Evolutionary conservation across 2,888 invertebrate genomes (phyloP).

Genomic region (Aspidiotus rigidus): DNA sequence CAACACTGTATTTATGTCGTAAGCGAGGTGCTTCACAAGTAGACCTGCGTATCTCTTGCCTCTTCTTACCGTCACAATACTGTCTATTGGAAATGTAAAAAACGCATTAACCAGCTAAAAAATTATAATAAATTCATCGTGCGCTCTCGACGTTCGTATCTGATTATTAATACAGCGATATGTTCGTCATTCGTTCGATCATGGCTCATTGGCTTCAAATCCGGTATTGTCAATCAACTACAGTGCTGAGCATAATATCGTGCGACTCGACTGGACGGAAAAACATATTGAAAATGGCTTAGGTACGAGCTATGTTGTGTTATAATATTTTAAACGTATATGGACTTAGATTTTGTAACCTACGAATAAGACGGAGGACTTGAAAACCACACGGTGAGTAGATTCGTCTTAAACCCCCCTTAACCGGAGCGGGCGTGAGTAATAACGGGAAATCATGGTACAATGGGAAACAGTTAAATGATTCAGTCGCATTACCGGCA

Average conservation of each 20-base stretch:
- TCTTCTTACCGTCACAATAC: too few relatives aligned
- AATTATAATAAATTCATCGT: not conserved
- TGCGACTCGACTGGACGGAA: not conserved
- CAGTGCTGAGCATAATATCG: too few relatives aligned
- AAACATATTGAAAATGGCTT: too few relatives aligned
- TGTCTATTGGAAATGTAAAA: too few relatives aligned
- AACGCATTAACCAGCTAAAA: not conserved
- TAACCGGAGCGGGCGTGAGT: slow-evolving; percentile 9
- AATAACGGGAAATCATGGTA: slow-evolving; percentile 30
- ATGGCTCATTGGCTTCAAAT: slow-evolving; percentile 20
- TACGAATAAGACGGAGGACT: too few relatives aligned
- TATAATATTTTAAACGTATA: too few relatives aligned
- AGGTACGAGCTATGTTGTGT: too few relatives aligned
- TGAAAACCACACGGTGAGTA: slow-evolving; percentile 1
- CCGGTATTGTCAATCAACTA: slow-evolving; percentile 7
- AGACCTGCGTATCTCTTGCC: too few relatives aligned
- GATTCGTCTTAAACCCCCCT: slow-evolving; percentile 26
- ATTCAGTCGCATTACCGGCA: slow-evolving; percentile 29
- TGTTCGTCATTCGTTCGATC: not conserved
- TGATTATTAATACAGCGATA: not conserved
- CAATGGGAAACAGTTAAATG: slow-evolving; percentile 33
- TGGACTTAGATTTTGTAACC: too few relatives aligned
- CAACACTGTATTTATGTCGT: too few relatives aligned
- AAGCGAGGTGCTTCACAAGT: too few relatives aligned
- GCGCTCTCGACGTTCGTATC: not conserved